A percentile compares a stretch with the other conserved stretches of the same genome.
Evolutionary conservation across 2,113 vertebrate genomes (phyloP).

Genomic region (Saguinus imperator): DNA sequence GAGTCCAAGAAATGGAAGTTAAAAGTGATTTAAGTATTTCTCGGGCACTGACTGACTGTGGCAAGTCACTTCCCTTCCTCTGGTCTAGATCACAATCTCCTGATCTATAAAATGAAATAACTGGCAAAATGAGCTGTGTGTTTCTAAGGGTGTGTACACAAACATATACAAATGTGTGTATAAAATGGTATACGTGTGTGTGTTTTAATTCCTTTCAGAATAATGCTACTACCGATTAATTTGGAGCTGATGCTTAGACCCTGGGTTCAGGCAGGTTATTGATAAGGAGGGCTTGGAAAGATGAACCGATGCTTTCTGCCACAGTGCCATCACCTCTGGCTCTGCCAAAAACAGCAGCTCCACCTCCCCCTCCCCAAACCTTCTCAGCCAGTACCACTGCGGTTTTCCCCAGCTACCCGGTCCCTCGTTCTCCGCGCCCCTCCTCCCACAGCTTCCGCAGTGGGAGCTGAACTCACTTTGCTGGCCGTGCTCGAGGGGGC

Average conservation of each 20-base stretch:
- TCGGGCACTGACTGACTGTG: not conserved
- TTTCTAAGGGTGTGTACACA: not conserved
- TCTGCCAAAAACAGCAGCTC: not conserved
- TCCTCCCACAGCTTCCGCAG: accelerated
- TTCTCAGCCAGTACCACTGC: not conserved
- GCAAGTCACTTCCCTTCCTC: not conserved
- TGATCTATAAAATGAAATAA: not conserved
- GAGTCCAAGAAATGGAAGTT: not conserved
- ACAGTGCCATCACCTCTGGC: not conserved
- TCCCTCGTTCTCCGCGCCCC: not conserved
- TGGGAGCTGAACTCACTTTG: not conserved
- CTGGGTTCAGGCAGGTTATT: not conserved
- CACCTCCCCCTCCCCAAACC: not conserved
- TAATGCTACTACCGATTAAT: not conserved
- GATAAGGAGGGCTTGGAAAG: not conserved
- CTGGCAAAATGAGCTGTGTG: not conserved
- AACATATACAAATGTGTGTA: not conserved
- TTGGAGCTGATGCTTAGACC: not conserved
- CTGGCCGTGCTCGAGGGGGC: not conserved
- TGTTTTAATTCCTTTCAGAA: not conserved
- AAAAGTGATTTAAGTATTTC: not conserved
- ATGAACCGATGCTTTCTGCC: not conserved
- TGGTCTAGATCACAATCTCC: not conserved
- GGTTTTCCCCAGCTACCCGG: accelerated
- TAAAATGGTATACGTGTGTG: not conserved